Conservation (phyloP, 2,797 vertebrate genomes). For the Cynodonichthys magdalenae region DNA sequence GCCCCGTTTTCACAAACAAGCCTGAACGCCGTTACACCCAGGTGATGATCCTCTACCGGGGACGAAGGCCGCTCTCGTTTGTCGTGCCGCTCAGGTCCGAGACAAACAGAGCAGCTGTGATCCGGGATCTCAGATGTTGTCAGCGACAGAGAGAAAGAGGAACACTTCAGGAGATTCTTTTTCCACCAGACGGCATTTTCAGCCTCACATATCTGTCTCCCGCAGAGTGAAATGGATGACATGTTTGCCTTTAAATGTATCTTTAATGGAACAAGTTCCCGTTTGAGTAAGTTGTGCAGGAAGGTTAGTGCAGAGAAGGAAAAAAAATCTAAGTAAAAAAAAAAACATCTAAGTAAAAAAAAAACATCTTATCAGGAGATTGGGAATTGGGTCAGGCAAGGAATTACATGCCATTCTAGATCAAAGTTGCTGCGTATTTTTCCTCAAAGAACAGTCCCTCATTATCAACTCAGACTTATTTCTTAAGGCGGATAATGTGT, state of each 20-base stretch:
- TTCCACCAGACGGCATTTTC: slow-evolving; percentile 39
- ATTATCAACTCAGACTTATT: slow-evolving; percentile 70
- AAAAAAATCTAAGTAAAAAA: slow-evolving; percentile 4
- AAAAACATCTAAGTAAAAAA: slow-evolving; percentile 21
- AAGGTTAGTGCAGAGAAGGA: slow-evolving; percentile 54
- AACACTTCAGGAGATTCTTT: slow-evolving; percentile 31
- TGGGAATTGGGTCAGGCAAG: slow-evolving; percentile 77
- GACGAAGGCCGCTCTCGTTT: slow-evolving; percentile 68
- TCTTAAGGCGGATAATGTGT: slow-evolving; percentile 53
- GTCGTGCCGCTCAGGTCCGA: slow-evolving; percentile 58
- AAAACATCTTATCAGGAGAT: slow-evolving; percentile 73
- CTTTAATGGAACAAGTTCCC: slow-evolving; percentile 74
- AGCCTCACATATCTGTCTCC: slow-evolving; percentile 40
- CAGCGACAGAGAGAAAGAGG: slow-evolving; percentile 29
- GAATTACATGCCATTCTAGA: slow-evolving; percentile 79
- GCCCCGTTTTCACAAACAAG: slow-evolving; percentile 32
- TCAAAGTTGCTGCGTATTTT: slow-evolving; percentile 74
- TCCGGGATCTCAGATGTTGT: slow-evolving; percentile 65
- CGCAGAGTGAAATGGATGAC: slow-evolving; percentile 67
- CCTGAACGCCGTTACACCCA: slow-evolving; percentile 56
- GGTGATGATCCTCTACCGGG: slow-evolving; percentile 69
- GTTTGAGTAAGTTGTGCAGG: slow-evolving; percentile 62
- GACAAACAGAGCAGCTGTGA: slow-evolving; percentile 71
- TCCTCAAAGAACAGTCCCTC: slow-evolving; percentile 68
- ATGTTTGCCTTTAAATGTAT: slow-evolving; percentile 72